These are phyloP conservation scores for Mormyrus lacerda DNA, from an alignment of 2,113 vertebrate genomes.

Conservation along the genomic window DNA sequence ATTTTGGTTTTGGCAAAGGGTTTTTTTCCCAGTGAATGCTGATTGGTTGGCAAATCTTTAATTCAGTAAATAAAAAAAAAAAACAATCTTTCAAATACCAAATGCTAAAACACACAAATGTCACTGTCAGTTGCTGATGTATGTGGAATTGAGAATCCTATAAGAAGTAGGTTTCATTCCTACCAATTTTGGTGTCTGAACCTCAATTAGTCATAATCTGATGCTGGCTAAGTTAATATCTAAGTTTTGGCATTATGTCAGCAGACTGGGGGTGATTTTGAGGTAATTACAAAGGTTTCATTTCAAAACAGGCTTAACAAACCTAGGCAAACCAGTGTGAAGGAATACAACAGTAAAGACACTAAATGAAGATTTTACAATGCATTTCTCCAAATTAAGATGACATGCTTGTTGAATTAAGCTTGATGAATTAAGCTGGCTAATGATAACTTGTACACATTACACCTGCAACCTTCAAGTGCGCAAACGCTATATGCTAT, in stretches of 20 bases:
- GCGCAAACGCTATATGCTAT: not conserved
- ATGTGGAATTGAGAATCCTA: not conserved
- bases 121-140: not conserved
- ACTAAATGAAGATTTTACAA: not conserved
- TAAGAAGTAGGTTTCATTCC: not conserved
- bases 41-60: not conserved
- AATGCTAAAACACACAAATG: not conserved
- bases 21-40: not conserved
- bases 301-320: not conserved
- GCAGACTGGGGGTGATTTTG: not conserved
- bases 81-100: not conserved
- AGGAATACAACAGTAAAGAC: not conserved
- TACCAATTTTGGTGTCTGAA: not conserved
- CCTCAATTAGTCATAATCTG: not conserved
- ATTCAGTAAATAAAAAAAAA: not conserved
- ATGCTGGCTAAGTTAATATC: not conserved
- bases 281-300: not conserved
- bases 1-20: not conserved
- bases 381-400: not conserved
- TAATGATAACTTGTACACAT: not conserved
- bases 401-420: too few relatives aligned
- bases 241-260: not conserved
- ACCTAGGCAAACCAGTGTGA: not conserved
- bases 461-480: not conserved
- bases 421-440: not conserved